phyloP scores from a whole-genome alignment of 2,888 invertebrate species.

The Tanytarsus gracilentus region DNA sequence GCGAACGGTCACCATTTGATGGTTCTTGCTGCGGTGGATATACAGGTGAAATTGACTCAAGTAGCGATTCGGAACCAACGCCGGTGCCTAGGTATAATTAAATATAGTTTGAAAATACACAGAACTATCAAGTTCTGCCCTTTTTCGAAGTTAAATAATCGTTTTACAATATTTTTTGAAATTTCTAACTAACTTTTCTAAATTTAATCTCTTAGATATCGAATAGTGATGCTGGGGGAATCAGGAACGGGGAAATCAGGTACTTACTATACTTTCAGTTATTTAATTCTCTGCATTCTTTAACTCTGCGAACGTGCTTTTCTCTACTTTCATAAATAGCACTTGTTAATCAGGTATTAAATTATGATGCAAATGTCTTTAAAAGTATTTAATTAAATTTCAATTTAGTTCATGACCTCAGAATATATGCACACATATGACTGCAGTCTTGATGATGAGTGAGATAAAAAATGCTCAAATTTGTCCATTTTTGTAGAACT shows the following conservation, averaged over 20 bases:
- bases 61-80: slow-evolving; percentile 58
- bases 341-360: slow-evolving; percentile 12
- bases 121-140: too few species aligned
- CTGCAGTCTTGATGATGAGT: slow-evolving; percentile 85
- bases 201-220: slow-evolving; percentile 49
- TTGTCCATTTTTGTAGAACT: too few species aligned
- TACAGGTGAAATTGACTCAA: slow-evolving; percentile 63
- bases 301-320: too few species aligned
- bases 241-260: slow-evolving; percentile 83
- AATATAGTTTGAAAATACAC: slow-evolving; percentile 30
- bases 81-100: slow-evolving; percentile 43
- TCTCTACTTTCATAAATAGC: too few species aligned
- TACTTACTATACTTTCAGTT: neutral
- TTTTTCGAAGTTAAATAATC: too few species aligned
- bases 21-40: slow-evolving; percentile 78
- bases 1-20: slow-evolving; percentile 76
- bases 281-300: neutral
- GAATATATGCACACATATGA: slow-evolving; percentile 94
- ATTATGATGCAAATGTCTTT: neutral
- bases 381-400: slow-evolving; percentile 61
- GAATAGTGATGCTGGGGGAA: slow-evolving; percentile 75
- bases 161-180: too few species aligned
- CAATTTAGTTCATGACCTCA: slow-evolving; percentile 89
- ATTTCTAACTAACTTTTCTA: too few species aligned
- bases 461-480: too few species aligned